Base-by-base conservation (phyloP, 2,797 vertebrate species). In the Microctenopoma steveboyesi region DNA sequence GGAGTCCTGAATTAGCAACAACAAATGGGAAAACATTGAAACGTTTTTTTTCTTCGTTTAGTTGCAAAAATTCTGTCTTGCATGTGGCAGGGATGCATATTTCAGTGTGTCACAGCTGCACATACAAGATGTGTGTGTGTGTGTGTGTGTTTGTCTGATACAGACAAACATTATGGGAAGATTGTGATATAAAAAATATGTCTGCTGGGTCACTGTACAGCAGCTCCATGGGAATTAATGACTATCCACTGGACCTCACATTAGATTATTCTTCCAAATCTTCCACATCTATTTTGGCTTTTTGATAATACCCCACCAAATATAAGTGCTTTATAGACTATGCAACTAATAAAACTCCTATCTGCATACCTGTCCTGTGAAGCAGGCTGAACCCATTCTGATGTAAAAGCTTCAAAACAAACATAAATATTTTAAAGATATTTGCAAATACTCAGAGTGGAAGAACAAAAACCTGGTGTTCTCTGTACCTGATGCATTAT, bases 401-500 rank as follows among this genome's bases (percentile, higher is more conserved):
- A 72, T 70, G 53, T 80, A 52, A 84, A 79, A 74, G 64, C 67
- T 65, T 68, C 56, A 43, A 47, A 66, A 74, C 57, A 14, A 69
- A 64, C 71, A 22, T 22, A 77, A 78, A 86, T 78, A 69, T 87
- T 87, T 85, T 48, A 74, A 58, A 59, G 64, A 76, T 67, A 69
- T 74, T 80, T 78, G 65, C 69, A 86, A 88, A 86, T 76, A 76
- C 73, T 78, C 47, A 14, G 64, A 81, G 69, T 46, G 45, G 51
- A 51, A 81, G 55, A 64, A 81, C 46, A 72, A 63, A 76, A 85
- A 74, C 64, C 67, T 45, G 45, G 71, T 63, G 79, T 69, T 58
- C 70, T 66, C 40, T 83, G 59, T 49, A 86, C 73, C 75, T 72
- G 64, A 79, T 91, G 80, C 78, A 91, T 90, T 90, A 92, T 92